phyloP scores from a whole-genome alignment of 2,888 invertebrate species.

The Lasioglossum pauxillum region DNA sequence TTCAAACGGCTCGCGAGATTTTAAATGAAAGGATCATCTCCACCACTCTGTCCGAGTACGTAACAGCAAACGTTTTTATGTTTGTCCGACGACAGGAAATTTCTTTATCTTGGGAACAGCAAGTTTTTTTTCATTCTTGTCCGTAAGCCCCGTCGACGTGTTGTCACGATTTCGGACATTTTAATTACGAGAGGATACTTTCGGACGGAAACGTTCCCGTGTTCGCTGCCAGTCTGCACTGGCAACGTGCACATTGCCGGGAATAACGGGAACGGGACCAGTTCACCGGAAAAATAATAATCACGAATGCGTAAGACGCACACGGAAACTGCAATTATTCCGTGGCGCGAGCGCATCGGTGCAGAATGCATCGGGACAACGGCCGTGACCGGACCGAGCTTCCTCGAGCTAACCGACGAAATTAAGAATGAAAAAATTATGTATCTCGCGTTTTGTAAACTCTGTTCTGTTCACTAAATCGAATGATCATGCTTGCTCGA shows the following conservation, averaged over 20 bases:
- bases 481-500: not conserved
- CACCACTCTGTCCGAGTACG: not conserved
- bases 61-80: not conserved
- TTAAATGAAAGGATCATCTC: not conserved
- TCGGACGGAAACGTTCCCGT: not conserved
- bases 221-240: not conserved
- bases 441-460: not conserved
- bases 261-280: constrained; percentile 43
- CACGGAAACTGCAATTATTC: constrained; percentile 51
- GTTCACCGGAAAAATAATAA: constrained; percentile 52
- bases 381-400: not conserved
- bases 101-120: too few relatives aligned
- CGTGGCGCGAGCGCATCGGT: constrained; percentile 30
- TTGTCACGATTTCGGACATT: not conserved
- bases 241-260: not conserved
- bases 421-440: constrained; percentile 4
- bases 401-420: constrained; percentile 13
- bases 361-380: constrained; percentile 22
- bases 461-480: not conserved
- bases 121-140: not conserved
- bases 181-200: not conserved
- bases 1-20: not conserved
- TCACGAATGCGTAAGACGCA: constrained; percentile 44
- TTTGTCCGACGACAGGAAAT: not conserved
- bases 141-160: not conserved